These are phyloP conservation scores for Okapia johnstoni DNA, from an alignment of 2,113 vertebrate species.

Conservation along the genomic window DNA sequence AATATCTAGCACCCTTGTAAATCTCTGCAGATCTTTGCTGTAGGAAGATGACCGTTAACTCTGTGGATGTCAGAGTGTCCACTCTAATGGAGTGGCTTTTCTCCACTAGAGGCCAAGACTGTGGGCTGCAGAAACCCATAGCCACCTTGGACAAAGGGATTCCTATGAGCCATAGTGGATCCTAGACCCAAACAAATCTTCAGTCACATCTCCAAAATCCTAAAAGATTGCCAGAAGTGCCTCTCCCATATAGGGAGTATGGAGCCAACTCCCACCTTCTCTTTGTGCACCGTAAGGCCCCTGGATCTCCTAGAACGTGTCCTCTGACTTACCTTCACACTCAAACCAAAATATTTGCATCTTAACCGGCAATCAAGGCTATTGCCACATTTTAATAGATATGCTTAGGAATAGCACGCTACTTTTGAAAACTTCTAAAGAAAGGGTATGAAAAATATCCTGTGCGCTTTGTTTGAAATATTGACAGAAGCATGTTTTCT, in stretches of 20 bases:
- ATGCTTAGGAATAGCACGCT: background rate
- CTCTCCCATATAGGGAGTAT: background rate
- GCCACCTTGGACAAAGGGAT: background rate
- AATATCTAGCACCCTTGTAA: background rate
- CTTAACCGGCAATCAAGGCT: background rate
- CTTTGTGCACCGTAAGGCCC: accelerated
- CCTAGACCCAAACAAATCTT: background rate
- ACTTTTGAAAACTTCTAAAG: constrained; percentile 2
- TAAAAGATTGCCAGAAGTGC: background rate
- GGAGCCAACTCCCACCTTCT: no score
- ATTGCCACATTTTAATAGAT: background rate
- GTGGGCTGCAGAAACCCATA: background rate
- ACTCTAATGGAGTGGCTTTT: background rate
- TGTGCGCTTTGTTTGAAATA: constrained; percentile 26
- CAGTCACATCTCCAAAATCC: background rate
- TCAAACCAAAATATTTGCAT: background rate
- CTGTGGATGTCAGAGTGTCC: background rate
- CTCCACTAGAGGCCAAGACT: background rate
- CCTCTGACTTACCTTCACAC: background rate
- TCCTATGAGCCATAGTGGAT: background rate
- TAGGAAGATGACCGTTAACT: background rate
- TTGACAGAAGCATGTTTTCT: constrained; percentile 61
- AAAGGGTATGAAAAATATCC: constrained; percentile 5
- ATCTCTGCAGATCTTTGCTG: background rate
- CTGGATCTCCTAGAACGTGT: background rate